Base-by-base conservation (phyloP, 1,140 invertebrate genomes). In the Conopomorpha cramerella region DNA sequence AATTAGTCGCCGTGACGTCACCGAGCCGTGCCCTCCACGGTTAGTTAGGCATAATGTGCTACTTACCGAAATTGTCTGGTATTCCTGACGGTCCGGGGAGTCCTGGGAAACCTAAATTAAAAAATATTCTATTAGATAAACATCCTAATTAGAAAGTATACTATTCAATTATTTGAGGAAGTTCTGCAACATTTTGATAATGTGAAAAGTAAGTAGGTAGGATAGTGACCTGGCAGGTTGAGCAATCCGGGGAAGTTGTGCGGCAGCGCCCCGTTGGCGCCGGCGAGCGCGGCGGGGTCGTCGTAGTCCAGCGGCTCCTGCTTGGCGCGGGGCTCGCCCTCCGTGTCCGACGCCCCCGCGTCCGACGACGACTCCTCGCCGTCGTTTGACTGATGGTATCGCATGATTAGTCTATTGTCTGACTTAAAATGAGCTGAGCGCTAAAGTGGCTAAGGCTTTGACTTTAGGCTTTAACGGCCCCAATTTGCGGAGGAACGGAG, bases 31-130 rank as follows among this genome's bases (percentile, higher is more conserved):
- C 41, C 26, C 46, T 41, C 37, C 42, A 60, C 63, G 60, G 49
- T 56, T 41, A 41, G 17, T 39, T 36, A 39, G 37, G 29, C 28
- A 26, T 31, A 15, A 10, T 26, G 27, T 15, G 34, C 34, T 46
- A 89, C 89, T 91, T 78, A 92, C 90, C 90, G 63, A 90, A 92
- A 79, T 85, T 90, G 68, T 90, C 84, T 78, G 86, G 87, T 51
- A 92, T 87, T 46, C 89, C 89, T 16, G 90, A 92, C 8, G 90
- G 91, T 58, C 91, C 90, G 36, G 91, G 89, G 65, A 92, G 68
- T 43, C 83, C 66, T 28, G 65, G 57, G 32, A 74, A 74, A 26
- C 65, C 67, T 74, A 50, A 12, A 55, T n/a, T n/a, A n/a, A n/a
- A n/a, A n/a, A n/a, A n/a, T n/a, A n/a, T n/a, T n/a, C n/a, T n/a